Evolutionary conservation across 2,888 invertebrate species (phyloP), one percentile per base, ranked within the genome.

Genomic region (Oegoconia quadripuncta): DNA sequence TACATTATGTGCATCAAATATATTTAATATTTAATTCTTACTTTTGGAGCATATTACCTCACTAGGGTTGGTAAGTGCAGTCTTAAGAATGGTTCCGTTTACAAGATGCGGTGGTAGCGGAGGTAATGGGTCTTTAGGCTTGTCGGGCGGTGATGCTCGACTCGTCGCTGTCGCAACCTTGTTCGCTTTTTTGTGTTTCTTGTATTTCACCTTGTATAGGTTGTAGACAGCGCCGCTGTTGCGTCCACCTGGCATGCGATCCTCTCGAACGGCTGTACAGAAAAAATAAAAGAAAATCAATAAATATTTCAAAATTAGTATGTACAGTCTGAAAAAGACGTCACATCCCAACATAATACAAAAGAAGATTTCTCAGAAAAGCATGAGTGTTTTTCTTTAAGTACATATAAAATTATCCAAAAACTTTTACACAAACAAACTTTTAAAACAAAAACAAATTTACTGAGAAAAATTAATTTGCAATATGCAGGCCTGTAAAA

Each of bases 141-240:
- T 82, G 46, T 83, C 82, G 3, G 82, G 79, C 26, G 88, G 75
- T n/a, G 82, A 87, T 37, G 88, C 82, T 50, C 82, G 73, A 67
- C 74, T 84, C 37, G 88, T 81, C 41, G 86, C 62, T 58, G 89
- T 73, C 68, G 82, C 75, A 66, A 81, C 74, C 69, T 90, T 92
- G 57, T 86, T 90, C 50, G 91, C 91, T 81, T 97, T 95, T 91
- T 97, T 97, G 89, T 97, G 96, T 84, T 98, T 98, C 89, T 97
- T 97, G 88, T 98, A 98, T 89, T 97, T 98, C 35, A 98, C 97
- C 92, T 99, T 99, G 89, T 99, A 99, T 63, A 98, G 90, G 84
- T 98, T 99, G 84, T 99, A 99, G 46, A 99, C 98, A 50, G 98
- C 98, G 52, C 98, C 98, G 60, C 98, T 98, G 88, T 99, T 99